A percentile compares a stretch with the other conserved stretches of the same genome.
phyloP scores from a whole-genome alignment of 2,888 invertebrate species.

The Acronicta psi region DNA sequence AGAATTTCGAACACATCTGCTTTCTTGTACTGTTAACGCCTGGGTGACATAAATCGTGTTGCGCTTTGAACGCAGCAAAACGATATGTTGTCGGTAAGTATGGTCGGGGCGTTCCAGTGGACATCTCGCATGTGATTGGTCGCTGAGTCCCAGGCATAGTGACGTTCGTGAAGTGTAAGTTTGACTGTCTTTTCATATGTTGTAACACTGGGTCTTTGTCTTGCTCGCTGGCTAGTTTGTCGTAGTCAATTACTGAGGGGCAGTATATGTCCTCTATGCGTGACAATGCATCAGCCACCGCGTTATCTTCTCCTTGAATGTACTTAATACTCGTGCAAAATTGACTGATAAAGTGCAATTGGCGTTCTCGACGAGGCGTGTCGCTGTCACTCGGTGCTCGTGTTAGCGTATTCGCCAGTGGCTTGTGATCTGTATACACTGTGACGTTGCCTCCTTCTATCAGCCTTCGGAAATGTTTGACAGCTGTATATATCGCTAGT shows the following conservation, averaged over 20 bases:
- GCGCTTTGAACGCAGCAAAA: conserved; percentile 29
- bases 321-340: conserved; percentile 38
- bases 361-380: no score
- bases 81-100: conserved; percentile 21
- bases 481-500: neutral
- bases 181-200: neutral
- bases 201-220: neutral
- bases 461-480: neutral
- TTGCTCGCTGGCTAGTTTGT: neutral
- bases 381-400: conserved; percentile 17
- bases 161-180: conserved; percentile 2
- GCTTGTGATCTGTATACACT: conserved; percentile 16
- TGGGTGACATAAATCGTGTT: conserved; percentile 22
- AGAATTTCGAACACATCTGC: conserved; percentile 5
- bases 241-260: conserved; percentile 13
- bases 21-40: conserved; percentile 5
- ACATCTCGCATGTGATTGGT: conserved; percentile 24
- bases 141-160: neutral
- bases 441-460: neutral
- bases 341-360: conserved; percentile 46
- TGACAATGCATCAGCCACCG: conserved; percentile 47
- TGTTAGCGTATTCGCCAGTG: conserved; percentile 29
- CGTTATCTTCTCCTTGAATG: conserved; percentile 33
- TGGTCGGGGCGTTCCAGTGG: conserved; percentile 12
- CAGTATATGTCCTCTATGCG: no score